Percentiles rank a stretch among this genome's conserved stretches.
Conservation (phyloP, 2,797 vertebrate species). For the Rhinogobio ventralis region DNA sequence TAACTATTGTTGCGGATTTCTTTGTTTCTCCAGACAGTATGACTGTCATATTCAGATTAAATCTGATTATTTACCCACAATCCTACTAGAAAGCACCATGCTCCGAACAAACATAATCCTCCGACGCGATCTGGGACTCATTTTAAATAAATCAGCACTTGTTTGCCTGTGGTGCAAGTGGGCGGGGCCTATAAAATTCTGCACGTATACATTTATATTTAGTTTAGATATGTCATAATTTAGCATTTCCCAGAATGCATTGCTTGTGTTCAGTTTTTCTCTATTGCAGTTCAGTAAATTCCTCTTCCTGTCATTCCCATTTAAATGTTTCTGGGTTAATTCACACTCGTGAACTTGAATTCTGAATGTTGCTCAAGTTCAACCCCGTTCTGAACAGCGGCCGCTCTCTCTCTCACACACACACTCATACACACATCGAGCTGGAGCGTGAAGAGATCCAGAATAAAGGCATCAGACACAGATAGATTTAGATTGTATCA, state of each 20-base stretch:
- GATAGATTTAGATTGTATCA: constrained; percentile 42
- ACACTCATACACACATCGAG: constrained; percentile 31
- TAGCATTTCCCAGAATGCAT: not conserved
- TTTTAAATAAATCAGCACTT: no score
- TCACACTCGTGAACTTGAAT: not conserved
- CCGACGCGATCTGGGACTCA: no score
- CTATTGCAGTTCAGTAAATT: not conserved
- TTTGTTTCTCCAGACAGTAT: no score
- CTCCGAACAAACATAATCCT: no score
- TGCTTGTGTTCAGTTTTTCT: not conserved
- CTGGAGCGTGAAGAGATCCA: constrained; percentile 29
- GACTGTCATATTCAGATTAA: no score
- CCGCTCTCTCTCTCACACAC: constrained; percentile 8
- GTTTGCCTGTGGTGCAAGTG: no score
- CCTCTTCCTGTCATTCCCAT: not conserved
- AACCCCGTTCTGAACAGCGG: not conserved
- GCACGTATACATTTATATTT: no score
- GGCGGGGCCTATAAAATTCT: no score
- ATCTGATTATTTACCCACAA: no score
- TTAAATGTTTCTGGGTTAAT: not conserved
- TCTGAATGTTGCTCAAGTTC: not conserved
- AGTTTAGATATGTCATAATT: not conserved
- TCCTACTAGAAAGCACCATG: no score
- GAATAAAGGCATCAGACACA: constrained; percentile 50
- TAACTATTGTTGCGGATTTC: no score